Base-by-base conservation (phyloP, 2,888 invertebrate species). In the Anodontia alba region DNA sequence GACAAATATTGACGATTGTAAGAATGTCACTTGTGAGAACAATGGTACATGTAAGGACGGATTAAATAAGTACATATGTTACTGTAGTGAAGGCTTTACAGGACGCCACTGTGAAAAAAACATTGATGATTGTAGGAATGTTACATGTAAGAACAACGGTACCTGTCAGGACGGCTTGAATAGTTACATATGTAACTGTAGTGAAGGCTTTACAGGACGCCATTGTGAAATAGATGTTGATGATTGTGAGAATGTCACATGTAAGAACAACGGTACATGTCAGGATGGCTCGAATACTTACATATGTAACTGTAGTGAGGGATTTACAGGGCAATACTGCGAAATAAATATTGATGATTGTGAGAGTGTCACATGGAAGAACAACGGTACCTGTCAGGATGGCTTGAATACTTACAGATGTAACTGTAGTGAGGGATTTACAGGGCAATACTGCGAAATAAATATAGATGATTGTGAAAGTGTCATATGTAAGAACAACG, bases 121-220 rank as follows among this genome's bases (percentile, higher is more conserved):
- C 8, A 70, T 72, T 7, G 36, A 49, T 1, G 43, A 54, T 0
- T 84, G 84, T 51, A 20, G 17, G 23, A 46, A 67, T 46, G 68
- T 80, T 23, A 57, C 36, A 8, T 84, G 84, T 38, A 38, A 75
- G 29, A 80, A 81, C 33, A 66, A 69, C n/a, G 84, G 84, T 12
- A 75, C 77, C 1, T 84, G 84, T 57, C 3, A 77, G 15, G 68
- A 81, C 23, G 54, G 54, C 7, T 1, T 54, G 7, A 54, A 26
- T 5, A 54, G 26, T 12, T 54, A 54, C 26, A 54, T 26, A 26
- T 86, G 86, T 51, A 66, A 57, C 31, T 86, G 86, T 71, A 0
- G 20, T 20, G n/a, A 68, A 20, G 83, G 78, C 5, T 86, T 75
- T 49, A 76, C 77, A 23, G 86, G 86, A 15, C 51, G 43, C 12